A percentile compares a stretch with the other conserved stretches of the same genome.
phyloP scores from a whole-genome alignment of 2,888 invertebrate species.

The Pheosia tremula region DNA sequence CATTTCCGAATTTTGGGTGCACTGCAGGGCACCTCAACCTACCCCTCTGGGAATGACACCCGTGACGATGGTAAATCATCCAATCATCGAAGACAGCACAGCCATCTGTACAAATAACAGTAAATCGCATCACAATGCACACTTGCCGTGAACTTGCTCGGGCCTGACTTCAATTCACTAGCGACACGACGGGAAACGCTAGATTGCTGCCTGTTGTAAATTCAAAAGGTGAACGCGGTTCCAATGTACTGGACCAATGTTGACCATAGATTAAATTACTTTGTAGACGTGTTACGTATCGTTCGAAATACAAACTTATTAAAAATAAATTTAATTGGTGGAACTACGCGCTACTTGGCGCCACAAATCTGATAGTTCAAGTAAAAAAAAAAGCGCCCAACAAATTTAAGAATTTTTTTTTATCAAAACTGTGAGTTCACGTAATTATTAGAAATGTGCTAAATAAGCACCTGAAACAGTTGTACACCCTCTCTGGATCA shows the following conservation, averaged over 20 bases:
- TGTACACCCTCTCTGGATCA: no score
- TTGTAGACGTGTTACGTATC: conserved; percentile 5
- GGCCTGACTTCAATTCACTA: conserved; percentile 35
- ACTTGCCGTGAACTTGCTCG: conserved; percentile 59
- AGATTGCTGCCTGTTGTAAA: conserved; percentile 64
- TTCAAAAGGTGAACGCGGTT: conserved; percentile 57
- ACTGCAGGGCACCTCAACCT: no score
- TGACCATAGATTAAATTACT: conserved; percentile 34
- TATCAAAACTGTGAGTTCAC: no score
- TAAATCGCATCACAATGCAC: conserved; percentile 23
- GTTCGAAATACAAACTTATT: background rate
- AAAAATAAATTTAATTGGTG: no score
- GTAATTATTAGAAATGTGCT: no score
- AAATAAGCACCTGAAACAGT: no score
- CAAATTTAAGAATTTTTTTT: no score
- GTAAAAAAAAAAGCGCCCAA: no score
- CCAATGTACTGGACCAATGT: conserved; percentile 27
- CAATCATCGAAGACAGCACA: background rate
- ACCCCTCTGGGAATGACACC: no score
- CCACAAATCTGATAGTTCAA: no score
- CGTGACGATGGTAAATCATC: background rate
- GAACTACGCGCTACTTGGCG: no score
- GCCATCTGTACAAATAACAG: background rate
- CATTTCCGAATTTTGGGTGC: no score
- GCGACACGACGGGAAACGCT: conserved; percentile 65